Base-by-base conservation (phyloP, 2,888 invertebrate species). In the Seira musarum region DNA sequence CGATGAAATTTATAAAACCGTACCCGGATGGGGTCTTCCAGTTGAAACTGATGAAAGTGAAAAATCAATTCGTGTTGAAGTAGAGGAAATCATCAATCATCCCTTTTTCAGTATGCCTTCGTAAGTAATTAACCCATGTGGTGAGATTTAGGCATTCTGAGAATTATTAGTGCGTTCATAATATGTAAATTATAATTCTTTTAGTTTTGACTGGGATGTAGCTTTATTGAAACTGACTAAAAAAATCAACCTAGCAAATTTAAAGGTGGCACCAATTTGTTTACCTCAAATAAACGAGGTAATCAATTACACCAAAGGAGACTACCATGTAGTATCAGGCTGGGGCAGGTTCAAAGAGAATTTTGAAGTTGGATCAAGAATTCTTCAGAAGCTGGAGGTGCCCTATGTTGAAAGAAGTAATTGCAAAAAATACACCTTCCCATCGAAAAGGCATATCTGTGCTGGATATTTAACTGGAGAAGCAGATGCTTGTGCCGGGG, bases 281-380 rank as follows among this genome's bases (percentile, higher is more conserved):
- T 49, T 77, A 15, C 77, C 77, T 0, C 19, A 60, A 22, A 24
- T 77, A n/a, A n/a, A n/a, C 5, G 5, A 46, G 1, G 77, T 70
- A 8, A 19, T 10, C 5, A 60, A 67, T 24, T 1, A 25, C 2
- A 70, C n/a, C n/a, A n/a, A n/a, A n/a, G n/a, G n/a, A n/a, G n/a
- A 22, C 3, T 10, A 63, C 63, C 46, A 46, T 24, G 22, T 13
- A 6, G 77, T 71, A 2, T 40, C 71, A 15, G 77, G 77, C 24
- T 77, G 77, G 77, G 77, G 77, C 15, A n/a, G n/a, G n/a, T n/a
- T 24, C 2, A 30, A 13, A 19, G 77, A 77, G 60, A 25, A 22
- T 35, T 15, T 49, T 0, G 24, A 22, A 1, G 77, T 25, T n/a
- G 71, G 70, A n/a, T 13, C 40, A 3, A 19, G 77, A 19, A 22